phyloP scores from a whole-genome alignment of 1,140 invertebrate genomes.

The Drosophila athabasca region DNA sequence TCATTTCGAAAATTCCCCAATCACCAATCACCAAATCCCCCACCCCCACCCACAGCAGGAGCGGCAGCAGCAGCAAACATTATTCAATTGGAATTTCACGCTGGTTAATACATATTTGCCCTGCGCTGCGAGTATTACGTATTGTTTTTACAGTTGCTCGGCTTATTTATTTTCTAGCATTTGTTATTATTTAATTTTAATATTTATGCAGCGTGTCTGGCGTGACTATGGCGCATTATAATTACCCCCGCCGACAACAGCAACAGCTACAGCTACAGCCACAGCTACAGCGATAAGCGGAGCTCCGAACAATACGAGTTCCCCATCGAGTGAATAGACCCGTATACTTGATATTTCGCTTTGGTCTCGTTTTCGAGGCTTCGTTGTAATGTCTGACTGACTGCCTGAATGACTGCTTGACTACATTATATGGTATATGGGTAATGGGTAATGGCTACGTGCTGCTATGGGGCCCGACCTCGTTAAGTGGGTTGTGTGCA shows the following conservation, averaged over 20 bases:
- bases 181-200: constrained; percentile 80
- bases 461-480: constrained; percentile 62
- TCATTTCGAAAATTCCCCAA: constrained; percentile 1
- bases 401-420: constrained; percentile 13
- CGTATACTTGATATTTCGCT: constrained; percentile 64
- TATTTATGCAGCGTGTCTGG: constrained; percentile 80
- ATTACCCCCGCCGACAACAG: constrained; percentile 51
- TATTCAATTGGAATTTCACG: constrained; percentile 54
- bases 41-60: constrained; percentile 10
- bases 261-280: too few species aligned
- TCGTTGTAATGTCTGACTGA: constrained; percentile 28
- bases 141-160: constrained; percentile 77
- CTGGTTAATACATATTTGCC: constrained; percentile 13
- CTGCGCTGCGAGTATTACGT: constrained; percentile 55
- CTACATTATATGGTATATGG: constrained; percentile 21
- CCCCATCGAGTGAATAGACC: constrained; percentile 5
- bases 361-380: constrained; percentile 53
- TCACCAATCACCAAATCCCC: not conserved
- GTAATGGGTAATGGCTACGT: constrained; percentile 52
- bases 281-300: constrained; percentile 12
- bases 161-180: constrained; percentile 65
- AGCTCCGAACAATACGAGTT: not conserved
- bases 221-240: constrained; percentile 76
- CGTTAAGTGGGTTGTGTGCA: constrained; percentile 42
- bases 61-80: constrained; percentile 24